phyloP scores from a whole-genome alignment of 2,113 vertebrate genomes.

The Columba janthina region DNA sequence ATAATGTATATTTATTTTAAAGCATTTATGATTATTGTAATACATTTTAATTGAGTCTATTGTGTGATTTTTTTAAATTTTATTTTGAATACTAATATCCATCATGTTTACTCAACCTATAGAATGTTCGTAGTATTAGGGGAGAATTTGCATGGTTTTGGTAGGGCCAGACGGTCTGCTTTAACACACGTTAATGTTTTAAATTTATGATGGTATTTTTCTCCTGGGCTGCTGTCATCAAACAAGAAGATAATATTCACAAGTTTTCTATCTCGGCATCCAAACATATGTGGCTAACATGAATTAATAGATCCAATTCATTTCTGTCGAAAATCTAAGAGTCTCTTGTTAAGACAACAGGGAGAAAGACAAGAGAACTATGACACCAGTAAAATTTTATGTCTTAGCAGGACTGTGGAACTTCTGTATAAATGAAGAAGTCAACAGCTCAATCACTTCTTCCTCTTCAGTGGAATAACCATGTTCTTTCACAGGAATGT shows the following conservation, averaged over 20 bases:
- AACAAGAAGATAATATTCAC: background rate
- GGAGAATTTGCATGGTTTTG: background rate
- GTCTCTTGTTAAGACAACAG: background rate
- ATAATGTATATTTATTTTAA: background rate
- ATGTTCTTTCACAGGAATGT: background rate
- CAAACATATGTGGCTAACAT: background rate
- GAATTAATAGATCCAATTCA: background rate
- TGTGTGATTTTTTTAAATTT: background rate
- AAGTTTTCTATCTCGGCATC: background rate
- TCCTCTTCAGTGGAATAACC: background rate
- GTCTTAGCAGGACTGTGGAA: background rate
- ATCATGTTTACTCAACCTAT: background rate
- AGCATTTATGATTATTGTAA: background rate
- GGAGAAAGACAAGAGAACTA: background rate
- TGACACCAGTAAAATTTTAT: background rate
- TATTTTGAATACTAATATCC: background rate
- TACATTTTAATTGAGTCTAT: background rate
- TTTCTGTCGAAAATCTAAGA: background rate
- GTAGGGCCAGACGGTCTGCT: background rate
- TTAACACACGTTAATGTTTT: background rate
- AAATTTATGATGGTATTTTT: background rate
- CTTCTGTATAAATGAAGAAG: background rate
- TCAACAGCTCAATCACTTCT: background rate
- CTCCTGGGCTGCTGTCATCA: background rate
- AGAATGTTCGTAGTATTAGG: background rate